Conservation (phyloP, 2,888 invertebrate species). For the Lypha dubia region DNA sequence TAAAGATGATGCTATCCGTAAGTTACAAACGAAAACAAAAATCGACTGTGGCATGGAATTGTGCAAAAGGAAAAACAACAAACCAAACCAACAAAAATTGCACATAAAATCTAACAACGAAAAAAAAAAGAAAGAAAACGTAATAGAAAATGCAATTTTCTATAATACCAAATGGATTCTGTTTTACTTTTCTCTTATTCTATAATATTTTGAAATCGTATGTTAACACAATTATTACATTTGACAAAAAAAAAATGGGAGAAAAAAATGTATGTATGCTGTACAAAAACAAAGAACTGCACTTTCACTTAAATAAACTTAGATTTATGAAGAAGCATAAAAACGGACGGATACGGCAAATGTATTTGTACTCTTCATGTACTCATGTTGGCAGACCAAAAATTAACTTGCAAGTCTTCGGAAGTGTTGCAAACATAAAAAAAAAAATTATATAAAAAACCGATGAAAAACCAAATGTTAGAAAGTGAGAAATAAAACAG, state of each 20-base stretch:
- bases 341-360: constrained; percentile 11
- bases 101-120: constrained; percentile 40
- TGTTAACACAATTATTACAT: constrained; percentile 71
- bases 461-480: constrained; percentile 1
- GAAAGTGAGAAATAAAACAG: constrained; percentile 65
- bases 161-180: constrained; percentile 33
- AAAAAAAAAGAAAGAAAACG: constrained; percentile 9
- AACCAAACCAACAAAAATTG: constrained; percentile 77
- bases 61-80: constrained; percentile 76
- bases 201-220: constrained; percentile 71
- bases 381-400: constrained; percentile 52
- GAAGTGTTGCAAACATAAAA: constrained; percentile 21
- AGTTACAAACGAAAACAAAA: constrained; percentile 45
- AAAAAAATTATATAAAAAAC: constrained; percentile 4
- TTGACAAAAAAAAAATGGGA: constrained; percentile 70
- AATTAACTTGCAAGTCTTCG: constrained; percentile 69
- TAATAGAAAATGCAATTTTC: constrained; percentile 69
- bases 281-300: constrained; percentile 26
- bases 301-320: constrained; percentile 50
- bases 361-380: constrained; percentile 15
- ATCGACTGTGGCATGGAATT: constrained; percentile 59
- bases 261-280: constrained; percentile 11
- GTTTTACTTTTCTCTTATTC: constrained; percentile 54
- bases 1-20: constrained; percentile 53
- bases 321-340: constrained; percentile 47